Base-by-base conservation (phyloP, 2,888 invertebrate species). In the Ypsolopha scabrella region DNA sequence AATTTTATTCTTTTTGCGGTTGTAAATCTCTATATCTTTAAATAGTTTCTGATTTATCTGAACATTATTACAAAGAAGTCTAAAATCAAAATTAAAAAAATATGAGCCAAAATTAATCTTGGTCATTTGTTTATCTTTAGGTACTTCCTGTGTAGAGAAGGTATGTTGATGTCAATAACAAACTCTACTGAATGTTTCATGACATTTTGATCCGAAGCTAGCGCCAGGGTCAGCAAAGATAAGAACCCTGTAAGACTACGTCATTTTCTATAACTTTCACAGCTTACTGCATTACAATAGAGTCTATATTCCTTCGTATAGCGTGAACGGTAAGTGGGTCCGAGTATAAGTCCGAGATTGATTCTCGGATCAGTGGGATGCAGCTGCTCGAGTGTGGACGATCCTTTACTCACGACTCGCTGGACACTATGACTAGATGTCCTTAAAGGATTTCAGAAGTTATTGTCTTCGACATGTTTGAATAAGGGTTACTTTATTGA, bases 321-420 rank as follows among this genome's bases (percentile, higher is more conserved):
- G 0, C 0, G 6, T 6, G 43, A 2, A 37, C 6, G 13, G 36
- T 36, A 13, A n/a, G 13, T 37, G 35, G 41, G 50, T 34, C 9
- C 13, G 41, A n/a, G 46, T 11, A 36, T 48, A 48, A 48, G 43
- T 43, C 41, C 65, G 65, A 79, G 85, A 85, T 83, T 83, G 85
- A 85, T 86, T 78, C 81, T 73, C 68, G 82, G 85, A 80, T 83
- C 79, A 80, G 62, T 43, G 68, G 71, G 74, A 68, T 69, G 70
- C 63, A 62, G 55, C 61, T 75, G 70, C 68, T 75, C 74, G 58
- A 76, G 79, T 81, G 82, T 73, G 65, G 64, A 67, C 74, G 70
- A 81, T 81, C 75, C 80, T 61, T 82, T 83, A 79, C 76, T 81
- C 75, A 73, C 82, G 75, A 74, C 53, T 67, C 76, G 69, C 65